Percentiles rank a stretch among this genome's conserved stretches.
These are phyloP conservation scores for Globodera ellingtonae DNA, from an alignment of 1,140 invertebrate genomes.

Conservation along the genomic window DNA sequence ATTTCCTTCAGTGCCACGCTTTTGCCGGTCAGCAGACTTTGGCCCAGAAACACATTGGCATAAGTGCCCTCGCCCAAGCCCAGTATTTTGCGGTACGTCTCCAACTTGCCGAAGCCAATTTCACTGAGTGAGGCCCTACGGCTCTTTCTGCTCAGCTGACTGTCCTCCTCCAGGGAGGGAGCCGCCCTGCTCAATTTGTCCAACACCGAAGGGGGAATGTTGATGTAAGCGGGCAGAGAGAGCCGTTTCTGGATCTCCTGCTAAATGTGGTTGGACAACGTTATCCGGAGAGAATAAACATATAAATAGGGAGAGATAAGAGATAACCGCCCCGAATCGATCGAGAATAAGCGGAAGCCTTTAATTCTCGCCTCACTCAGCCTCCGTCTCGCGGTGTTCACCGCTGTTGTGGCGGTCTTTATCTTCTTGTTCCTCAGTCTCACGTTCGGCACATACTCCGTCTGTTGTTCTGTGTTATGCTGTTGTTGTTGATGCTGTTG, in stretches of 20 bases:
- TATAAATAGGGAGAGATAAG: not conserved
- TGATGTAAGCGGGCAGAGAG: constrained; percentile 69
- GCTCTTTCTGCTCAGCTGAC: constrained; percentile 66
- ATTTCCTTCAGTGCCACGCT: constrained; percentile 77
- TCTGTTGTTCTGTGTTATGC: too few species aligned
- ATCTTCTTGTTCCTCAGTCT: constrained; percentile 62
- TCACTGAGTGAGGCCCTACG: constrained; percentile 70
- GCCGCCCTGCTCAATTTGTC: constrained; percentile 67
- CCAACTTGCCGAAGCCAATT: constrained; percentile 77
- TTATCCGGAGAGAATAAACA: not conserved
- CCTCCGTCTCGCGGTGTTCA: constrained; percentile 53
- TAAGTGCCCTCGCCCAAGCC: constrained; percentile 75
- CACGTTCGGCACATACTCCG: constrained; percentile 59
- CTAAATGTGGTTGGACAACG: not conserved
- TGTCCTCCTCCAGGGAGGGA: constrained; percentile 60
- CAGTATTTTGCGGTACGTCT: constrained; percentile 74
- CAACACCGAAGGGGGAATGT: constrained; percentile 68
- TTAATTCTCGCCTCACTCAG: constrained; percentile 65
- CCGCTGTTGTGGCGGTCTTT: not conserved
- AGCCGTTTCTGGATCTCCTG: constrained; percentile 68
- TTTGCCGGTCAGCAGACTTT: constrained; percentile 72
- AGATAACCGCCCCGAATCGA: not conserved
- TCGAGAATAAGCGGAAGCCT: not conserved
- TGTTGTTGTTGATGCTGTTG: too few species aligned
- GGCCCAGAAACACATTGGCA: constrained; percentile 75